phyloP scores from a whole-genome alignment of 2,113 vertebrate genomes.

The Callaeas wilsoni region DNA sequence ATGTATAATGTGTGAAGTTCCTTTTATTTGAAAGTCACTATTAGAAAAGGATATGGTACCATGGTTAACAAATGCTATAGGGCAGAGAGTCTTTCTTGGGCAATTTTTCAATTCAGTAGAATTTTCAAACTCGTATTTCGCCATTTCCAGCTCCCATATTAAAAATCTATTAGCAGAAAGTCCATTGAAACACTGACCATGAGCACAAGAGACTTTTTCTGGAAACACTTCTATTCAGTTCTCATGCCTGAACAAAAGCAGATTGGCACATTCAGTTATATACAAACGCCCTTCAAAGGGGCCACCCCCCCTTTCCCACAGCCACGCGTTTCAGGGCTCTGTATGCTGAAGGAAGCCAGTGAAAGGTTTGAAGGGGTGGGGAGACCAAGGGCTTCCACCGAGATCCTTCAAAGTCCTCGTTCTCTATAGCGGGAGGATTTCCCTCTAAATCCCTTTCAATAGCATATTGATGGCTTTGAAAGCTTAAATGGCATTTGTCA shows the following conservation, averaged over 20 bases:
- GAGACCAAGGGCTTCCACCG: constrained; percentile 28
- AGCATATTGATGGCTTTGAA: constrained; percentile 75
- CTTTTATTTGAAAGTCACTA: neutral
- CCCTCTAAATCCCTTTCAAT: constrained; percentile 71
- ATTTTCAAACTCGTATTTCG: constrained; percentile 7
- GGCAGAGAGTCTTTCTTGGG: constrained; percentile 2
- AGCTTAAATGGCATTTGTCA: constrained; percentile 78
- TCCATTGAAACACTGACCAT: constrained; percentile 38
- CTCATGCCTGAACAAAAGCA: constrained; percentile 68
- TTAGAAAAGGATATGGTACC: neutral
- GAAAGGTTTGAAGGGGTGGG: constrained; percentile 53
- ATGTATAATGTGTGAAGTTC: neutral
- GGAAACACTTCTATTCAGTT: constrained; percentile 61
- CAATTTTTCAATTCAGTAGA: constrained; percentile 23
- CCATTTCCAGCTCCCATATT: constrained; percentile 55
- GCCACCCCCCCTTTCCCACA: constrained; percentile 51
- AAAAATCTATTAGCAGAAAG: constrained; percentile 65
- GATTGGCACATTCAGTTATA: constrained; percentile 63
- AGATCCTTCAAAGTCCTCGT: constrained; percentile 63
- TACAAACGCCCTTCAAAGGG: constrained; percentile 34
- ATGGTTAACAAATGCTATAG: neutral
- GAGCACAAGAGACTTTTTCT: constrained; percentile 55
- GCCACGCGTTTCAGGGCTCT: constrained; percentile 66
- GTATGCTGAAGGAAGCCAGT: constrained; percentile 38
- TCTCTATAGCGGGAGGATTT: constrained; percentile 67